Evolutionary conservation across 1,140 invertebrate species (phyloP).

Genomic region (Listronotus oregonensis): DNA sequence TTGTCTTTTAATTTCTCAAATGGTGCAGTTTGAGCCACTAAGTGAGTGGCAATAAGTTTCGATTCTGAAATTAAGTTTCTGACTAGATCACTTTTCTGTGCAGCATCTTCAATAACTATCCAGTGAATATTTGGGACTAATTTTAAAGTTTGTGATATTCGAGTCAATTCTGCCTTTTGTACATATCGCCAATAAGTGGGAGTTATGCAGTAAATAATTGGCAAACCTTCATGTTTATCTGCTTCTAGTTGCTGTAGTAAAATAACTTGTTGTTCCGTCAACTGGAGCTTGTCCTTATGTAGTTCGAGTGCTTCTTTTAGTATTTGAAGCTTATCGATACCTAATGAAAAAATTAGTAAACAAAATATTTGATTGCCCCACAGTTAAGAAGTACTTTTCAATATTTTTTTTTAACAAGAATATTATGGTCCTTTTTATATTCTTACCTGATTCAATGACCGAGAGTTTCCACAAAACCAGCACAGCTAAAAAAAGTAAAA

Average conservation of each 20-base stretch:
- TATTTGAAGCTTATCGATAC: slow-evolving; percentile 40
- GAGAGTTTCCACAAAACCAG: slow-evolving; percentile 50
- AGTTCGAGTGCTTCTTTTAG: slow-evolving; percentile 46
- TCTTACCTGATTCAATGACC: slow-evolving; percentile 47
- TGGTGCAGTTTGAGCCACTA: slow-evolving; percentile 69
- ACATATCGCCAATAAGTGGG: slow-evolving; percentile 87
- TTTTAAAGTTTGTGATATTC: slow-evolving; percentile 87
- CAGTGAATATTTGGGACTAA: slow-evolving; percentile 91
- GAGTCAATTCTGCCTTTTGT: slow-evolving; percentile 94
- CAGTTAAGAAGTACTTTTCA: not conserved
- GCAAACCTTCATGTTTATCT: slow-evolving; percentile 53
- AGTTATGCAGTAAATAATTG: slow-evolving; percentile 87
- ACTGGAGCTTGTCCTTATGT: slow-evolving; percentile 49
- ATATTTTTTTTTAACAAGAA: too few relatives aligned
- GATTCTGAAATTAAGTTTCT: slow-evolving; percentile 77
- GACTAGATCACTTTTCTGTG: slow-evolving; percentile 77
- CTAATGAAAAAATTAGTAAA: slow-evolving; percentile 35
- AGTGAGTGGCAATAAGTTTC: slow-evolving; percentile 76
- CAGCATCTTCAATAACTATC: slow-evolving; percentile 92
- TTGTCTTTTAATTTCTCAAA: slow-evolving; percentile 57
- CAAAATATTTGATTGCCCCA: not conserved
- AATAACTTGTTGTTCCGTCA: slow-evolving; percentile 49
- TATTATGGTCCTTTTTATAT: not conserved
- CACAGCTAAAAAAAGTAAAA: slow-evolving; percentile 27
- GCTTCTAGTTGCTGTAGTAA: slow-evolving; percentile 44